Base-by-base conservation (phyloP, 2,797 vertebrate species). In the Acipenser transmontanus region DNA sequence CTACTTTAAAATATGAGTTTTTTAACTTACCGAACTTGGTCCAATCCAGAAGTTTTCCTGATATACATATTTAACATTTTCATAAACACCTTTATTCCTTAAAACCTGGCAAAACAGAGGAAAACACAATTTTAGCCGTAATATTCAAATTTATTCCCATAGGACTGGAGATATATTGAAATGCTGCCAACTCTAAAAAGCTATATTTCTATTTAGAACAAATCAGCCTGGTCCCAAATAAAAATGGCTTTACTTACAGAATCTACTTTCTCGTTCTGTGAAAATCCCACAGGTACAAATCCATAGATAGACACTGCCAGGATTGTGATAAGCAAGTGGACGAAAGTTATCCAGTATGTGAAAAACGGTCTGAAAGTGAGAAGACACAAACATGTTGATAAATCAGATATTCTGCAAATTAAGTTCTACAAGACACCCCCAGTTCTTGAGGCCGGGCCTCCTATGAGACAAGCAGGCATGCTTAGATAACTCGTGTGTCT, bases 21-120 rank as follows among this genome's bases (percentile, higher is more conserved):
- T 62, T 54, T 67, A 59, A 87, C 92, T 92, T 84, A 98, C 97
- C 68, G 97, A 99, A 79, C 90, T 97, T 71, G 97, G 97, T 68
- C 97, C 97, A 0, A 98, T 89, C 97, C 97, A 99, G 86, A 99
- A 99, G 87, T 98, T 99, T 79, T 99, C 93, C 76, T 98, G 97
- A 74, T 99, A 95, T 72, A 99, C 92, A 1, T 96, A 98, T 74
- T 94, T 98, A 60, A 98, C 97, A 0, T 97, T 99, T 85, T 99
- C 97, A 72, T 99, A 98, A 78, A 98, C 92, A 0, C 95, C 97
- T 62, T 95, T 94, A 80, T 97, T 98, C 71, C 93, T 87, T 80
- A 99, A 82, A 68, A 99, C 94, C 97, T 99, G 62, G 1, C 70
- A 67, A 49, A 64, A 67, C 69, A 67, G 56, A 67, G 72, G 65